phyloP scores from a whole-genome alignment of 2,113 vertebrate species.

The Scophthalmus maximus region DNA sequence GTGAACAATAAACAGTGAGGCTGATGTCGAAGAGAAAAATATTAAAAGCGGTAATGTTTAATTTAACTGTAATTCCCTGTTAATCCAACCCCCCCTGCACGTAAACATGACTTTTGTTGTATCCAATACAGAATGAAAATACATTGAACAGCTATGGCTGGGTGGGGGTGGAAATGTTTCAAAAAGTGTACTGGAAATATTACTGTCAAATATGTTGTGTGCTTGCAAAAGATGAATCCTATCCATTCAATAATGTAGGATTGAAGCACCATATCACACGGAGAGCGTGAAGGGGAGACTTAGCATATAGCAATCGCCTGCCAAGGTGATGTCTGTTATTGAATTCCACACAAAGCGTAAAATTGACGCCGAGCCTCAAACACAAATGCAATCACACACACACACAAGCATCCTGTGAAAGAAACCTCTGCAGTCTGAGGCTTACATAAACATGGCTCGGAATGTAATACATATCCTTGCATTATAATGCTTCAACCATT shows the following conservation, averaged over 20 bases:
- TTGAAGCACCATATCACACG: slow-evolving; percentile 5
- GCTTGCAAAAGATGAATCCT: not conserved
- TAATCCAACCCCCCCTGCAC: no score
- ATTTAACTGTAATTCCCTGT: no score
- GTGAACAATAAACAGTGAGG: not conserved
- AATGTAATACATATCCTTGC: not conserved
- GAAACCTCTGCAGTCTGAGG: slow-evolving; percentile 19
- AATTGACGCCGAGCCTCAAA: slow-evolving; percentile 12
- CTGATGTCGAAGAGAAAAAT: not conserved
- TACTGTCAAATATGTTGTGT: not conserved
- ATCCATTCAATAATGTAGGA: not conserved
- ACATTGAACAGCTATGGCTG: not conserved
- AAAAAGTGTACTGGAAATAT: not conserved
- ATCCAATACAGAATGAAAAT: not conserved
- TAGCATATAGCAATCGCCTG: slow-evolving; percentile 12
- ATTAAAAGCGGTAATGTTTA: not conserved
- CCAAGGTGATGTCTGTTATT: slow-evolving; percentile 44
- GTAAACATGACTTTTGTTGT: not conserved
- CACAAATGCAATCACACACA: slow-evolving; percentile 11
- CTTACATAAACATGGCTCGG: not conserved
- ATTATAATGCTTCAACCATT: slow-evolving; percentile 3
- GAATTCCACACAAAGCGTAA: slow-evolving; percentile 24
- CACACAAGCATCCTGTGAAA: not conserved
- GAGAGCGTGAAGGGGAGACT: slow-evolving; percentile 6
- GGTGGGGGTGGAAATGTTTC: not conserved